phyloP scores from a whole-genome alignment of 1,140 invertebrate species.

The Doryteuthis pealeii region DNA sequence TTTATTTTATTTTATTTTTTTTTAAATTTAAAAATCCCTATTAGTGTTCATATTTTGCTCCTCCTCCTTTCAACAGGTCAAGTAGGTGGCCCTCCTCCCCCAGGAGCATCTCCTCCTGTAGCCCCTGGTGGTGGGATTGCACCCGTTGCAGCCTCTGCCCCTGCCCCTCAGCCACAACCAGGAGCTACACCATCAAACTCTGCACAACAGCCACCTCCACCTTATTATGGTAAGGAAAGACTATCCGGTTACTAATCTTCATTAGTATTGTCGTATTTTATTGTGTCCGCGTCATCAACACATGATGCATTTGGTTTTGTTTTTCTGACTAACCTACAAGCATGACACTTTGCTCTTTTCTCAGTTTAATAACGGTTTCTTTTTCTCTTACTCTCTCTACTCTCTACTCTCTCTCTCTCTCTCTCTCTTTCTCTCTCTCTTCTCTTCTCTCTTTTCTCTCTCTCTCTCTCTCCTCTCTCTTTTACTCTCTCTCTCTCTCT shows the following conservation, averaged over 20 bases:
- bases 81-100: not conserved
- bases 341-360: too few species aligned
- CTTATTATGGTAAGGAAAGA: constrained; percentile 7
- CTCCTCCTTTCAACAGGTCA: constrained; percentile 21
- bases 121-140: constrained; percentile 18
- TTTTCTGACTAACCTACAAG: too few species aligned
- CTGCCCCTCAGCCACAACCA: constrained; percentile 20
- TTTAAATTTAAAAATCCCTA: not conserved
- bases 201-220: constrained; percentile 7
- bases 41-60: constrained; percentile 17
- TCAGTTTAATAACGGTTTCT: too few species aligned
- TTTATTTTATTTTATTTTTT: not conserved
- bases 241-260: not conserved
- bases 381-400: too few species aligned
- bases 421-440: too few species aligned
- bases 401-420: too few species aligned
- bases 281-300: too few species aligned
- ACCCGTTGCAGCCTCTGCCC: constrained; percentile 20
- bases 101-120: not conserved
- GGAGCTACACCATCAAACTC: not conserved
- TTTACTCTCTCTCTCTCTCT: too few species aligned
- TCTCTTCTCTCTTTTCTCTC: too few species aligned
- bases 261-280: too few species aligned
- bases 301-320: too few species aligned
- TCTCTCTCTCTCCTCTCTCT: too few species aligned